phyloP scores from a whole-genome alignment of 2,797 vertebrate genomes.

The Pelodytes ibericus region DNA sequence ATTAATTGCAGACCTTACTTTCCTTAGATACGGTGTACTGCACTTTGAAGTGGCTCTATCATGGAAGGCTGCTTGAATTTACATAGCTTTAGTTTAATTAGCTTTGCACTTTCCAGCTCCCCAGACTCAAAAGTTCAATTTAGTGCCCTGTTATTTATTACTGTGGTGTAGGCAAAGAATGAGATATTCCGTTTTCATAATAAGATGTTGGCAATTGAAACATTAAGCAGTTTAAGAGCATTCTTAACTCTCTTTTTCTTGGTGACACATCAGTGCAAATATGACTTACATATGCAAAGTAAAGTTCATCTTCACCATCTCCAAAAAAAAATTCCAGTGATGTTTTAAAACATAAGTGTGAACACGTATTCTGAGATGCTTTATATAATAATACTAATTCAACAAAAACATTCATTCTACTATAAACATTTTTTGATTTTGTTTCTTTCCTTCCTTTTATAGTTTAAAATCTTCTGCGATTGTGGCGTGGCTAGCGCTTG shows the following conservation, averaged over 20 bases:
- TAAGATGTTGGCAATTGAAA: constrained; percentile 2
- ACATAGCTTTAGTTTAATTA: constrained; percentile 42
- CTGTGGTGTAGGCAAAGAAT: constrained; percentile 16
- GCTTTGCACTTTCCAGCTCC: constrained; percentile 1
- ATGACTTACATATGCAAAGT: not conserved
- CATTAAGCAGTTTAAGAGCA: constrained; percentile 5
- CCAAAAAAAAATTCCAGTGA: too few relatives aligned
- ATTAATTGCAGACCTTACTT: constrained; percentile 9
- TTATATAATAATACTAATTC: too few relatives aligned
- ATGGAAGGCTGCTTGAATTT: constrained; percentile 19
- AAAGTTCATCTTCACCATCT: not conserved
- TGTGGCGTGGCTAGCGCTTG: too few relatives aligned
- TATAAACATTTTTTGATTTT: too few relatives aligned
- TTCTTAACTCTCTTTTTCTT: not conserved
- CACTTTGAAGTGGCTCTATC: constrained; percentile 29
- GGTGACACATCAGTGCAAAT: not conserved
- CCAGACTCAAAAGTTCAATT: constrained; percentile 21
- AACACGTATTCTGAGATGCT: too few relatives aligned
- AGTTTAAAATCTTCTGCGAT: too few relatives aligned
- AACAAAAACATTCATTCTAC: too few relatives aligned
- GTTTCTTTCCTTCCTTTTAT: too few relatives aligned
- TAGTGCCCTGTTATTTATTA: constrained; percentile 15
- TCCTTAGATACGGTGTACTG: constrained; percentile 1
- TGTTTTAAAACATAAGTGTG: too few relatives aligned
- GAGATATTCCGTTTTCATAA: constrained; percentile 31